Evolutionary conservation across 2,888 invertebrate species (phyloP).

Genomic region (Conomelus anceps): DNA sequence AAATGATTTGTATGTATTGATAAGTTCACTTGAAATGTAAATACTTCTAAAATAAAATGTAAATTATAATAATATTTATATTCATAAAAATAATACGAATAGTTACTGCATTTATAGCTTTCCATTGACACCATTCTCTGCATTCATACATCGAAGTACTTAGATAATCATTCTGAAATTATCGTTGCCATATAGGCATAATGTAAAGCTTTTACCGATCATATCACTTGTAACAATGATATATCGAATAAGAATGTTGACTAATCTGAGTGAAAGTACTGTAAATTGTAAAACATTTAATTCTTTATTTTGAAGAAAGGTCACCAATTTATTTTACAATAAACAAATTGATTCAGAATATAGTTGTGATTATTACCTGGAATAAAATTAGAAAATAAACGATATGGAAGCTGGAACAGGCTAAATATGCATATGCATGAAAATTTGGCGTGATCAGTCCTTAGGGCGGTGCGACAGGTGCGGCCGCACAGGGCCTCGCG

Average conservation of each 20-base stretch:
- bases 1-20: neutral
- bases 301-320: neutral
- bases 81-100: neutral
- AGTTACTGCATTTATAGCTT: neutral
- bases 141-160: neutral
- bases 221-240: neutral
- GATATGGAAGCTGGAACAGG: too few relatives aligned
- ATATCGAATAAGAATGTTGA: neutral
- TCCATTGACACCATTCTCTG: neutral
- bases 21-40: neutral
- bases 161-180: neutral
- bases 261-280: neutral
- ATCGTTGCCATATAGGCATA: neutral
- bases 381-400: neutral
- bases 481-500: too few relatives aligned
- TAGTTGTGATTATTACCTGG: neutral
- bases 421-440: too few relatives aligned
- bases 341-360: neutral
- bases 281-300: neutral
- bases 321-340: neutral
- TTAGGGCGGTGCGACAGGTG: too few relatives aligned
- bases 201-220: neutral
- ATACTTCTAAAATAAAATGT: neutral
- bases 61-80: neutral
- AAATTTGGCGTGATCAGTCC: too few relatives aligned